These are phyloP conservation scores for Meiosimyza platycephala DNA, from an alignment of 2,888 invertebrate genomes.

Conservation along the genomic window DNA sequence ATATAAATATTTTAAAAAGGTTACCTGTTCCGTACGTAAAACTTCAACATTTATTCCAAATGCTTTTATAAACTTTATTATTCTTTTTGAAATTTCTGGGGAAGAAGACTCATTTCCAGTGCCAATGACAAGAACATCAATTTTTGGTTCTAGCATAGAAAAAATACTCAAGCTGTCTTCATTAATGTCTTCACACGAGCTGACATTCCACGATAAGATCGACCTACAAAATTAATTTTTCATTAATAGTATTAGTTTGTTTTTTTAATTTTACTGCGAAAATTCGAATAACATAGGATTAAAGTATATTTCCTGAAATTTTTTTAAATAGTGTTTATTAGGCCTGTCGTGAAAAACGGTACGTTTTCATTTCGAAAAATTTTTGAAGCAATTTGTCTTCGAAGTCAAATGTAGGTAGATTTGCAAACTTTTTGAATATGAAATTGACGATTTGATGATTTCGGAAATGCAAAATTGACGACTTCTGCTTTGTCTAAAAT, in stretches of 20 bases:
- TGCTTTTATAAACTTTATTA: conserved; percentile 69
- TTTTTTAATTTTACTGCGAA: background rate
- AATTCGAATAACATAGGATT: background rate
- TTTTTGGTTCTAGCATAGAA: conserved; percentile 82
- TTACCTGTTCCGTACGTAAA: conserved; percentile 77
- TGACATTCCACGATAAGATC: conserved; percentile 87
- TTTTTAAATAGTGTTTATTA: too few relatives aligned
- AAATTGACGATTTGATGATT: too few relatives aligned
- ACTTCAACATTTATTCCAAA: conserved; percentile 81
- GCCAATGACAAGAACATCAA: conserved; percentile 82
- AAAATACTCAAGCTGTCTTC: conserved; percentile 83
- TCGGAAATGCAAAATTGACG: too few relatives aligned
- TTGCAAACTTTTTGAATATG: too few relatives aligned
- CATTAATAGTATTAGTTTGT: background rate
- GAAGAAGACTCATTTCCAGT: conserved; percentile 72
- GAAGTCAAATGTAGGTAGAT: too few relatives aligned
- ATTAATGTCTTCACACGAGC: conserved; percentile 74
- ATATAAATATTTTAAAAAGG: background rate
- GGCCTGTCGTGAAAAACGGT: too few relatives aligned
- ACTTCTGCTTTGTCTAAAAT: too few relatives aligned
- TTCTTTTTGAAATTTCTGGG: conserved; percentile 62
- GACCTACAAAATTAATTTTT: conserved; percentile 68
- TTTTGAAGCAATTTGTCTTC: too few relatives aligned
- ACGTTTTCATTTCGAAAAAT: too few relatives aligned
- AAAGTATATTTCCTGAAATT: too few relatives aligned